phyloP scores from a whole-genome alignment of 1,140 invertebrate genomes.

The Varroa destructor region DNA sequence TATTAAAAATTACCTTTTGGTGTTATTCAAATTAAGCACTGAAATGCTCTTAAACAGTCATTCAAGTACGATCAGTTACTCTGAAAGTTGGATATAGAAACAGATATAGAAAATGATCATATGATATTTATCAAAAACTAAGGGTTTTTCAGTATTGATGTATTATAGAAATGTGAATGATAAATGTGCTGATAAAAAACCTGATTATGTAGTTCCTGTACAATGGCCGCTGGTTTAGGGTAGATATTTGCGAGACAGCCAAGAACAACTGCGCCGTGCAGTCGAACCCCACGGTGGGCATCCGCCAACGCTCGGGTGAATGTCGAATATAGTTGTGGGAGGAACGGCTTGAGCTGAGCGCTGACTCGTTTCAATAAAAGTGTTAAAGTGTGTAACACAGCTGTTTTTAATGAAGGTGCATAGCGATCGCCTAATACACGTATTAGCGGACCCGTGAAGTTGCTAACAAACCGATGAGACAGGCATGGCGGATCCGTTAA shows the following conservation, averaged over 20 bases:
- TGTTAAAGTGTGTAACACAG: slow-evolving; percentile 83
- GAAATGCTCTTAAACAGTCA: too few relatives aligned
- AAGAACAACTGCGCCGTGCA: slow-evolving; percentile 74
- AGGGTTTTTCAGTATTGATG: too few relatives aligned
- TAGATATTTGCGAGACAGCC: slow-evolving; percentile 40
- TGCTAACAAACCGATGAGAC: slow-evolving; percentile 75
- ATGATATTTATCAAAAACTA: too few relatives aligned
- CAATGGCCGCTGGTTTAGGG: slow-evolving; percentile 46
- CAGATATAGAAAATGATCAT: too few relatives aligned
- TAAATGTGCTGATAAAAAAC: slow-evolving; percentile 40
- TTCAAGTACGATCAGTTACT: too few relatives aligned
- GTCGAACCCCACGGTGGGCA: slow-evolving; percentile 64
- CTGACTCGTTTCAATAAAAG: slow-evolving; percentile 80
- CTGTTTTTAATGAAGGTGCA: slow-evolving; percentile 79
- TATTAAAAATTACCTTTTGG: too few relatives aligned
- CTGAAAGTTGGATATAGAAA: too few relatives aligned
- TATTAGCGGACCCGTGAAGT: slow-evolving; percentile 93
- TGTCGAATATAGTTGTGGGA: slow-evolving; percentile 94
- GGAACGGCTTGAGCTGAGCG: slow-evolving; percentile 83
- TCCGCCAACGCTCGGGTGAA: slow-evolving; percentile 88
- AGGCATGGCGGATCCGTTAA: slow-evolving; percentile 68
- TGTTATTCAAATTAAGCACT: too few relatives aligned
- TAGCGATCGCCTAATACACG: slow-evolving; percentile 91
- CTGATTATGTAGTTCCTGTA: slow-evolving; percentile 77
- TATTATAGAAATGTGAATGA: too few relatives aligned